Evolutionary conservation across 2,888 invertebrate genomes (phyloP), one percentile per base, ranked within the genome.

Genomic region (Agrotis exclamationis): DNA sequence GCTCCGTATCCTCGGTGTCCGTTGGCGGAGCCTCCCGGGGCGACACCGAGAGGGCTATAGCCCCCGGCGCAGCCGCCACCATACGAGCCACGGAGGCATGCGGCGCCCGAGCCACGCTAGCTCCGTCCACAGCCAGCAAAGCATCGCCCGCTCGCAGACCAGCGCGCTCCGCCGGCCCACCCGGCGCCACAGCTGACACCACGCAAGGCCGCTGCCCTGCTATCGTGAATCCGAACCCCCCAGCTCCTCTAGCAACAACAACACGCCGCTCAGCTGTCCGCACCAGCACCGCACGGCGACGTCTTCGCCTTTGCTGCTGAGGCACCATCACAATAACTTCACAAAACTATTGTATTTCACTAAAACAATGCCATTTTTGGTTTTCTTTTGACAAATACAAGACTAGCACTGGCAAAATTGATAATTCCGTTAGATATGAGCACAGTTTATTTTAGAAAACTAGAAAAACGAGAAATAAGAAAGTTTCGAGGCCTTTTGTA

Each of bases 141-240:
- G 99, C 99, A 89, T 99, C 99, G 0, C 99, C 99, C 48, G 99
- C 98, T 39, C 99, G 97, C 24, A 99, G 95, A 0, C 99, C 99
- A 44, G 99, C 99, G 76, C 97, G 97, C 88, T 99, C 99, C 0
- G 99, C 99, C 3, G 99, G 99, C 74, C 96, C 96, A 2, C 98
- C 98, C 59, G 97, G 96, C 1, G 99, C 99, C 86, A 99, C 99
- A 87, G 99, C 99, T 64, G 99, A 99, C 71, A 99, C 97, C 79
- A 99, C 98, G 91, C 99, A 99, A 0, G 99, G 99, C 89, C 99
- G 98, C 92, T 99, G 99, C 4, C 99, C 99, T 2, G 99, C 99
- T 89, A 99, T 99, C 28, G 99, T 99, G 91, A 99, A 99, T n/a
- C 99, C 99, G 91, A 99, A 99, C 13, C 99, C 99, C 87, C 98